Base-by-base conservation (phyloP, 2,797 vertebrate genomes). In the Vespertilio murinus region DNA sequence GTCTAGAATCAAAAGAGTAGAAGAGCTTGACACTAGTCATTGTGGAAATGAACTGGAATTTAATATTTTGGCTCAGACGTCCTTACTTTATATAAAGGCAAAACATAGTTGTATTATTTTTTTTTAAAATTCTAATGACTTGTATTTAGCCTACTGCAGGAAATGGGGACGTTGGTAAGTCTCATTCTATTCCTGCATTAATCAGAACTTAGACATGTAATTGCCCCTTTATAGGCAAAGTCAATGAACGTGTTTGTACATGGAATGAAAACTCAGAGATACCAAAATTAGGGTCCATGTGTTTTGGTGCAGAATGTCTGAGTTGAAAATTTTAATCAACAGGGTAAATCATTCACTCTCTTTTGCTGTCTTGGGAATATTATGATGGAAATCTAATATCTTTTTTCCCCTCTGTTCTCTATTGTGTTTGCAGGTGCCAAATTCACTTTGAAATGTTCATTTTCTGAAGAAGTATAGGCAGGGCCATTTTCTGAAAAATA, bases 21-120 rank as follows among this genome's bases (percentile, higher is more conserved):
- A 96, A 8, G n/a, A 90, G n/a, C 49, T 82, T 91, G 65, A 89
- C 74, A 85, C 22, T 28, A 82, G 47, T 83, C 84, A 80, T 49
- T 94, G 84, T 70, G 38, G n/a, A 88, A 93, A 91, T 64, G 70
- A 93, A 67, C 49, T 56, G 70, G 56, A 89, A 88, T 71, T 45
- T 94, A 92, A 47, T 88, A 86, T 95, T 97, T 94, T 90, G 35
- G 47, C 54, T 94, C 52, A 92, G 5, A 77, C 77, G 59, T 8
- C 4, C 23, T 92, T 8, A 80, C 14, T 71, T 94, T 77, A 80
- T 40, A 78, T 65, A 82, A 74, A 90, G 18, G 85, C 9, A 70
- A 67, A 71, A 88, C 77, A 70, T 7, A 49, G 6, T 13, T 89
- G 45, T 7, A 69, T 77, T 73, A 69, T 77, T 73, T 86, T 84